Evolutionary conservation across 1,140 invertebrate genomes (phyloP), one percentile per base, ranked within the genome.

Genomic region (Trichonephila clavata): DNA sequence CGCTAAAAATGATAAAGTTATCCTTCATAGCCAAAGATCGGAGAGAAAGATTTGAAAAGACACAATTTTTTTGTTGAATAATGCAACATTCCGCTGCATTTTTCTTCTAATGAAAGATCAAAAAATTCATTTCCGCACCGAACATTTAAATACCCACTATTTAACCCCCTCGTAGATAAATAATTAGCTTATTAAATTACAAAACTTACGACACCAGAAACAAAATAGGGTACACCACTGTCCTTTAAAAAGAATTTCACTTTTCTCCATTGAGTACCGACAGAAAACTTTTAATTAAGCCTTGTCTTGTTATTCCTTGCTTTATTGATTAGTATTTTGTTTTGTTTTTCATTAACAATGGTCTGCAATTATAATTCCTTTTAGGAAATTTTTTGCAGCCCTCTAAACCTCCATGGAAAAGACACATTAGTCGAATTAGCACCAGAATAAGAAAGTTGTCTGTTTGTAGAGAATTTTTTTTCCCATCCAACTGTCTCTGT

Each of bases 401-500:
- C 27, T 77, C 18, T 32, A 87, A 27, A 50, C 43, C 50, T 60
- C 77, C 57, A 13, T 24, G 20, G 18, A 24, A 68, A 50, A 89
- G 27, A 43, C 32, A 24, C 68, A 81, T 90, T 81, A 90, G 89
- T 90, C 27, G 60, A 80, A 81, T 90, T 90, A 90, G 81, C 59
- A 50, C 87, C 39, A 20, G 43, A 20, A 27, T 81, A 24, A 50
- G 24, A 50, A 60, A 81, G 32, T 60, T 21, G 24, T 5, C 32
- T 81, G n/a, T 89, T 89, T 89, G 24, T 21, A 27, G 5, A 50
- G 10, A 50, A 1, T 7, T 27, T 83, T 83, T 59, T 57, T 59
- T 1, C 59, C 32, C 32, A 3, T n/a, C 10, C 24, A 63, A 20
- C 43, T 84, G 59, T 63, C 59, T 65, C 63, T 32, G 24, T 32